phyloP scores from a whole-genome alignment of 2,113 vertebrate species.

The Lipotes vexillifer region DNA sequence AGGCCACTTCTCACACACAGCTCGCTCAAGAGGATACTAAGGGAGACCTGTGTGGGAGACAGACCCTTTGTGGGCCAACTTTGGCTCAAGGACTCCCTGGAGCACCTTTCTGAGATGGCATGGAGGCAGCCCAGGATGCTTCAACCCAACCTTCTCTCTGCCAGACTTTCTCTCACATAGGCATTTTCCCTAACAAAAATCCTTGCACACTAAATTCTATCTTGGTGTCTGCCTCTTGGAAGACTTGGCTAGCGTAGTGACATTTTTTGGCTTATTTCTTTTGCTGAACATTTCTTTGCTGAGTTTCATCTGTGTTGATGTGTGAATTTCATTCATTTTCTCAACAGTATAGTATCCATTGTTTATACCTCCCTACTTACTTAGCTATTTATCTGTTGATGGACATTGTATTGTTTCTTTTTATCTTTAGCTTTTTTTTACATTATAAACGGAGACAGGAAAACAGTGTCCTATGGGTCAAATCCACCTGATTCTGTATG shows the following conservation, averaged over 20 bases:
- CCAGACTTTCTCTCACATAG: not conserved
- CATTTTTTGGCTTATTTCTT: not conserved
- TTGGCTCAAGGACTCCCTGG: not conserved
- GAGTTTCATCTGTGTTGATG: not conserved
- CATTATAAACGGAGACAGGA: not conserved
- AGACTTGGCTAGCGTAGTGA: not conserved
- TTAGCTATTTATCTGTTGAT: not conserved
- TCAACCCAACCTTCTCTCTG: not conserved
- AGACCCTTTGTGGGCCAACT: not conserved
- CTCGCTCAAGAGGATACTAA: not conserved
- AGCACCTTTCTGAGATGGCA: not conserved
- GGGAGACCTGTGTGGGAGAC: not conserved
- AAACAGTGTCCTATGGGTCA: not conserved
- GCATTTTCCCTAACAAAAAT: not conserved
- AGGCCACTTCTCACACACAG: no score
- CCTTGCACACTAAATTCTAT: not conserved
- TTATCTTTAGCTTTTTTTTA: not conserved
- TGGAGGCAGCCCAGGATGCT: not conserved
- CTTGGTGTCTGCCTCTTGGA: not conserved
- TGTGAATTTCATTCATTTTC: not conserved
- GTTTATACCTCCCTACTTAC: not conserved
- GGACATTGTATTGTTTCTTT: not conserved
- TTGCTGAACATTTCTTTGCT: not conserved
- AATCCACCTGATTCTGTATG: not conserved
- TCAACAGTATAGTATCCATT: not conserved